Percentiles rank a stretch among this genome's conserved stretches.
These are phyloP conservation scores for Polydrusus tereticollis DNA, from an alignment of 2,888 invertebrate genomes.

Conservation along the genomic window DNA sequence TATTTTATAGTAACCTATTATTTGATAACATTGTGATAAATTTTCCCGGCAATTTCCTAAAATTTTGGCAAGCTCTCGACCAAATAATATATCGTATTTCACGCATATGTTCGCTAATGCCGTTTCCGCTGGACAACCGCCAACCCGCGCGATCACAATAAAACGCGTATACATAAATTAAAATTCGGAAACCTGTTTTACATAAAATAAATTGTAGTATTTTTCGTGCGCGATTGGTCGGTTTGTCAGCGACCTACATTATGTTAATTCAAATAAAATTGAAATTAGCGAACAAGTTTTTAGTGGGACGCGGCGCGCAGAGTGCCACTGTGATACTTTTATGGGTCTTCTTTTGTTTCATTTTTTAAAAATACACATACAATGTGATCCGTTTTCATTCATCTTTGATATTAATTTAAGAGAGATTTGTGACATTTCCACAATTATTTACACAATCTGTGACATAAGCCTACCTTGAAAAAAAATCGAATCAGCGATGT, in stretches of 20 bases:
- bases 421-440: too few relatives aligned
- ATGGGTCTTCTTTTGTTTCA: too few relatives aligned
- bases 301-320: too few relatives aligned
- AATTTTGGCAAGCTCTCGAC: constrained; percentile 19
- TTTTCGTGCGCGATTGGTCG: constrained; percentile 4
- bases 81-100: constrained; percentile 42
- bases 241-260: constrained; percentile 23
- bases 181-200: constrained; percentile 49
- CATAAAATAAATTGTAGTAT: constrained; percentile 44
- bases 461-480: too few relatives aligned
- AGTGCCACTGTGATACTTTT: too few relatives aligned
- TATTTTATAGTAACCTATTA: background rate
- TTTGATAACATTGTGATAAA: background rate
- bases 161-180: constrained; percentile 47
- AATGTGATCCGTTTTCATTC: too few relatives aligned
- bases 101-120: constrained; percentile 22
- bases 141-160: constrained; percentile 40
- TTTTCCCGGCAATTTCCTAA: background rate
- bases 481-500: too few relatives aligned
- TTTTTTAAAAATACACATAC: too few relatives aligned
- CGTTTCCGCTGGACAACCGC: constrained; percentile 44
- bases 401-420: too few relatives aligned
- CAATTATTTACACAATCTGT: too few relatives aligned
- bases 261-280: constrained; percentile 27
- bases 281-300: constrained; percentile 1